Conservation (phyloP, 2,113 vertebrate species). For the Pseudorhombus dupliciocellatus region DNA sequence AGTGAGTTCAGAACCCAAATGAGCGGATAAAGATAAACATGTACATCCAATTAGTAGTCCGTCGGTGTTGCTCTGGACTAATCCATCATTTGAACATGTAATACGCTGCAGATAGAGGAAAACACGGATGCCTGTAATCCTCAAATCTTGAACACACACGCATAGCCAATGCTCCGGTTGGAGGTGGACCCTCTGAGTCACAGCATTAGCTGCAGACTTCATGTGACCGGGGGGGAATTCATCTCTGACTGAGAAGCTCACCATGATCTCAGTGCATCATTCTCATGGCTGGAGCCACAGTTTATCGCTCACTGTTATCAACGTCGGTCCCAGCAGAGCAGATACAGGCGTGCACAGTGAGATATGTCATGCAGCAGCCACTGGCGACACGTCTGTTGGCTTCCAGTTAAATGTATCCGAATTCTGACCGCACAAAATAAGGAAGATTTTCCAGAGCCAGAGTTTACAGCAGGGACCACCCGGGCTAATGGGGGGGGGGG, state of each 20-base stretch:
- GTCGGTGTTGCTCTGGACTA: conserved; percentile 8
- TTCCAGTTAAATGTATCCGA: conserved; percentile 23
- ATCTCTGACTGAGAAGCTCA: conserved; percentile 14
- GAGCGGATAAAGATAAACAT: background rate
- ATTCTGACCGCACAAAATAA: conserved; percentile 10
- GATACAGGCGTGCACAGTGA: conserved; percentile 16
- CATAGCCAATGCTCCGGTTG: background rate
- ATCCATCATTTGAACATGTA: conserved; percentile 16
- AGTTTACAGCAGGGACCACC: conserved; percentile 36
- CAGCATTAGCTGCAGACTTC: background rate
- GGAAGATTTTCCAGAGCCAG: conserved; percentile 15
- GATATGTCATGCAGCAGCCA: conserved; percentile 13
- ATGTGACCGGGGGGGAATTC: conserved; percentile 17
- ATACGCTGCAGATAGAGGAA: conserved; percentile 14
- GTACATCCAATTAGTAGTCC: background rate
- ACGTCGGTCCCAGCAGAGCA: conserved; percentile 29
- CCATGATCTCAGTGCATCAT: conserved; percentile 12
- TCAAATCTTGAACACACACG: background rate
- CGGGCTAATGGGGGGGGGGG: conserved; percentile 7
- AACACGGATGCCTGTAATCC: background rate
- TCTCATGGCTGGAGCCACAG: conserved; percentile 16
- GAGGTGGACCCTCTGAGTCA: background rate
- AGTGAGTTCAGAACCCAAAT: conserved; percentile 35
- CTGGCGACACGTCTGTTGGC: conserved; percentile 3
- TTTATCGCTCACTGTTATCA: conserved; percentile 4